Evolutionary conservation across 1,140 invertebrate genomes (phyloP).

Genomic region (Cyclina sinensis): DNA sequence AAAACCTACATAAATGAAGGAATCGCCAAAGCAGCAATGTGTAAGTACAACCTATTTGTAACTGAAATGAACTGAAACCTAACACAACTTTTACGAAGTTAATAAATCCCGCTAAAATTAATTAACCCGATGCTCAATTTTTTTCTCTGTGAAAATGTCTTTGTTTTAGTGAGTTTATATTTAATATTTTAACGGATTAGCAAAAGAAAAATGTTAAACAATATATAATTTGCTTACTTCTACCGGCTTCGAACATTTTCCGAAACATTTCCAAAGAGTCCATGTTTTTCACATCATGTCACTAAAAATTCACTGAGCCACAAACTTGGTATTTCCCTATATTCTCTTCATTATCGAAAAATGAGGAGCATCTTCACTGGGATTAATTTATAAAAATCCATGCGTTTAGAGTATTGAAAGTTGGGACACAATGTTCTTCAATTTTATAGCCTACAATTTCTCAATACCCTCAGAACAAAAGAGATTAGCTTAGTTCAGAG

Average conservation of each 20-base stretch:
- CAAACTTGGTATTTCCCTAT: too few species aligned
- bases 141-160: not conserved
- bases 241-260: slow-evolving; percentile 50
- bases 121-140: not conserved
- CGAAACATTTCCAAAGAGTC: slow-evolving; percentile 41
- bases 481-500: not conserved
- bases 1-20: too few species aligned
- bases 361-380: not conserved
- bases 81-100: not conserved
- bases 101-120: not conserved
- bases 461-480: not conserved
- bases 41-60: not conserved
- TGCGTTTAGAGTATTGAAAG: not conserved
- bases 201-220: not conserved
- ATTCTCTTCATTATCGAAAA: too few species aligned
- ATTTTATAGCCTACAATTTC: not conserved
- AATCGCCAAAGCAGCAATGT: too few species aligned
- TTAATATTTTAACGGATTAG: not conserved
- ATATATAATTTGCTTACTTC: slow-evolving; percentile 55
- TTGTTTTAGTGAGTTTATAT: not conserved
- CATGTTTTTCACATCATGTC: not conserved
- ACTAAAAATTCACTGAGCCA: not conserved
- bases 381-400: not conserved
- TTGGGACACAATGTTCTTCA: not conserved
- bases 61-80: not conserved